Conservation (phyloP, 2,797 vertebrate species). For the Lophotriccus pileatus region DNA sequence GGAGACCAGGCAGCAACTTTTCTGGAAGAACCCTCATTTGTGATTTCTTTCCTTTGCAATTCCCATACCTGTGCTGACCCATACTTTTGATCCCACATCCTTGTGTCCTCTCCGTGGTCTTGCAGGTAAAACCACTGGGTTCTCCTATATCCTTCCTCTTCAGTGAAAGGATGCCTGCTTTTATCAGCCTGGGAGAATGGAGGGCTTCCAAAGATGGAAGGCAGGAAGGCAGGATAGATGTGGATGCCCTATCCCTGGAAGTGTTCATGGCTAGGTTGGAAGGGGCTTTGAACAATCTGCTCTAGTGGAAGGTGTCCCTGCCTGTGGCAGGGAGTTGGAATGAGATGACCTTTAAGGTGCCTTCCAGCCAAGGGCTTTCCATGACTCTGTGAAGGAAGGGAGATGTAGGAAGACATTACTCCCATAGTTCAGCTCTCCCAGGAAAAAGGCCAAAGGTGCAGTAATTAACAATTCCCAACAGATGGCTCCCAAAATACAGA, state of each 20-base stretch:
- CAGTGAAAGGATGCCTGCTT: not conserved
- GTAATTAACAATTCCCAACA: not conserved
- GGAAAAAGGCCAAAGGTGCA: not conserved
- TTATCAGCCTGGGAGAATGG: not conserved
- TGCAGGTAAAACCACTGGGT: accelerated
- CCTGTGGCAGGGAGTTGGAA: not conserved
- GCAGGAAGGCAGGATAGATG: no score
- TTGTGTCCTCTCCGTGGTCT: not conserved
- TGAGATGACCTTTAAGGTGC: not conserved
- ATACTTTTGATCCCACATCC: no score
- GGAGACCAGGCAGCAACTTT: not conserved
- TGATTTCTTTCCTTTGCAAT: not conserved
- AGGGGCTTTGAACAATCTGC: not conserved
- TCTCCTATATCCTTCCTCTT: not conserved
- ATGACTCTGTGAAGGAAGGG: not conserved
- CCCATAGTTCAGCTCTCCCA: not conserved
- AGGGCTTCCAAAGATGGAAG: accelerated
- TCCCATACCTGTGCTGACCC: not conserved
- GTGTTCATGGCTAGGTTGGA: not conserved
- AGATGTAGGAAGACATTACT: not conserved
- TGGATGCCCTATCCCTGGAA: not conserved
- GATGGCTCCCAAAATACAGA: not conserved
- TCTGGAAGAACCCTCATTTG: not conserved
- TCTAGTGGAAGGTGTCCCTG: not conserved
- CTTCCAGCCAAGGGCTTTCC: not conserved